These are phyloP conservation scores for Popillia japonica DNA, from an alignment of 1,140 invertebrate species.

Conservation along the genomic window DNA sequence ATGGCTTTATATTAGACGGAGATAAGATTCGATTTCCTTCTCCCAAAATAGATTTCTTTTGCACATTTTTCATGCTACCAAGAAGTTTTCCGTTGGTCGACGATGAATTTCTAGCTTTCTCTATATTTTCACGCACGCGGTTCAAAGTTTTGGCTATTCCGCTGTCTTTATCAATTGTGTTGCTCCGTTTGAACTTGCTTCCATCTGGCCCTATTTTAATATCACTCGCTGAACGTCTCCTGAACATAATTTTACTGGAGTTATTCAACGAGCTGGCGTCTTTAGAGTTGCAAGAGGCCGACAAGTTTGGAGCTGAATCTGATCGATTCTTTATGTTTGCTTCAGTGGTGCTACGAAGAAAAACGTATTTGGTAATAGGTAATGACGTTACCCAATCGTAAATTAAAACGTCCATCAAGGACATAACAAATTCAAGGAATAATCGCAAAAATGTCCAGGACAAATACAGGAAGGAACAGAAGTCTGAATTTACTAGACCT, in stretches of 20 bases:
- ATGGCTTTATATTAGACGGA: conserved; percentile 23
- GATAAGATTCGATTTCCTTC: conserved; percentile 9
- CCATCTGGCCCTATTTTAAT: conserved; percentile 19
- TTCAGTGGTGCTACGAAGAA: background rate
- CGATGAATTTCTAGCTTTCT: background rate
- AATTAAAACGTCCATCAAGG: too few relatives aligned
- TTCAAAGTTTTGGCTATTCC: conserved; percentile 4
- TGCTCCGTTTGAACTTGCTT: conserved; percentile 17
- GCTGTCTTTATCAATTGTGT: conserved; percentile 37
- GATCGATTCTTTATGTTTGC: conserved; percentile 13
- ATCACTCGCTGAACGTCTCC: conserved; percentile 37
- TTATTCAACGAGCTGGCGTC: background rate
- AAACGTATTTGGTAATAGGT: too few relatives aligned
- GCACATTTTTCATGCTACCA: too few relatives aligned
- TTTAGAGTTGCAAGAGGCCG: background rate
- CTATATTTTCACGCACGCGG: conserved; percentile 7
- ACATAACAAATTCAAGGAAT: too few relatives aligned
- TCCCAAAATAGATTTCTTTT: conserved; percentile 3
- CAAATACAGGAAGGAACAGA: too few relatives aligned
- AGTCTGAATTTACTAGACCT: too few relatives aligned
- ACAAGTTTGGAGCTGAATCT: conserved; percentile 26
- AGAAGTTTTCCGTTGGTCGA: background rate
- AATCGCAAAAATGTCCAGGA: too few relatives aligned
- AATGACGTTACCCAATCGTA: too few relatives aligned
- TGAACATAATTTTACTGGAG: conserved; percentile 24